These are phyloP conservation scores for Rhamnusium bicolor DNA, from an alignment of 2,888 invertebrate species.

Conservation along the genomic window DNA sequence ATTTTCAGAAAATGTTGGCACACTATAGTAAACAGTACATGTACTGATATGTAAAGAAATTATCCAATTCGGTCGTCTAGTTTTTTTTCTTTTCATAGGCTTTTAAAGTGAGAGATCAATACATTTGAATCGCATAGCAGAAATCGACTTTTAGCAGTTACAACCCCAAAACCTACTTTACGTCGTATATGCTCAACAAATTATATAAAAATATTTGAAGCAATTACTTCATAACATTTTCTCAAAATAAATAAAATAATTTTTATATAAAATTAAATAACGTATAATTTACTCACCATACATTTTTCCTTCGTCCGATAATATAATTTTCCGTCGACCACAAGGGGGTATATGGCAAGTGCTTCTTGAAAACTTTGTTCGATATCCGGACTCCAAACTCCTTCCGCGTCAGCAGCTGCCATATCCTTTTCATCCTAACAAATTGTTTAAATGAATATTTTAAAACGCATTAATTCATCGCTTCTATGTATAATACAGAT, in stretches of 20 bases:
- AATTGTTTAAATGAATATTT: neutral
- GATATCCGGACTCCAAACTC: conserved; percentile 99
- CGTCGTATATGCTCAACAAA: too few relatives aligned
- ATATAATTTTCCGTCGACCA: conserved; percentile 98
- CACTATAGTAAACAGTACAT: too few relatives aligned
- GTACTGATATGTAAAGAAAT: too few relatives aligned
- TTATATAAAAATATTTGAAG: neutral
- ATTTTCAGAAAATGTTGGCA: too few relatives aligned
- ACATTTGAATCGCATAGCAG: too few relatives aligned
- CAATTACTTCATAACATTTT: neutral
- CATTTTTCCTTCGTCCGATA: conserved; percentile 99
- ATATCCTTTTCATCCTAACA: conserved; percentile 88
- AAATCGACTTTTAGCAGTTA: neutral
- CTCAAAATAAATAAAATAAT: neutral
- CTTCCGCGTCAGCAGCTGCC: conserved; percentile 98
- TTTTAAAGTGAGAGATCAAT: too few relatives aligned
- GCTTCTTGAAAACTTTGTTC: conserved; percentile 99
- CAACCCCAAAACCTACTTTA: too few relatives aligned
- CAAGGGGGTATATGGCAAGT: conserved; percentile 99
- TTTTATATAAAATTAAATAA: neutral
- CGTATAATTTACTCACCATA: conserved; percentile 89
- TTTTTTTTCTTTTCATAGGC: too few relatives aligned
- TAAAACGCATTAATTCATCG: too few relatives aligned
- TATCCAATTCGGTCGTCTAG: too few relatives aligned
- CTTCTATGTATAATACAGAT: neutral